Conservation (phyloP, 1,140 invertebrate species). For the Heliothis subflexa region DNA sequence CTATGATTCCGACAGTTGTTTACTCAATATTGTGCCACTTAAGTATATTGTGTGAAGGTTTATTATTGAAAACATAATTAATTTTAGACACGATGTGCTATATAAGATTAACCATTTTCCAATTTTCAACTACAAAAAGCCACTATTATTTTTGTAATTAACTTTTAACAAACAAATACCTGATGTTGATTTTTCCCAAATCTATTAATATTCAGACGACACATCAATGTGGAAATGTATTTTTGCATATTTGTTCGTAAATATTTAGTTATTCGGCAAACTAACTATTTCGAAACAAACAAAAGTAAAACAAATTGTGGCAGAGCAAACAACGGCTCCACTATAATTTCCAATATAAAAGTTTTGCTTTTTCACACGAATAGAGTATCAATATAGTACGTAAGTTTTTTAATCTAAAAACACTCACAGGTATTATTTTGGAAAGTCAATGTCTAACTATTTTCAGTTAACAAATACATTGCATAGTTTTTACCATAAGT, state of each 20-base stretch:
- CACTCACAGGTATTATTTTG: background rate
- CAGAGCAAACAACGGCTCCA: constrained; percentile 5
- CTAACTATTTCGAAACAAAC: constrained; percentile 12
- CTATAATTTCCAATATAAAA: constrained; percentile 24
- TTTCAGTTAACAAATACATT: background rate
- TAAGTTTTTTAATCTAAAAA: constrained; percentile 19
- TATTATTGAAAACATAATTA: too few species aligned
- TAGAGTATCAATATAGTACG: constrained; percentile 8
- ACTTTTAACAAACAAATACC: background rate
- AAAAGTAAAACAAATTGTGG: constrained; percentile 30
- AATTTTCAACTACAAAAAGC: too few species aligned
- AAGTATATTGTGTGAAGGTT: too few species aligned
- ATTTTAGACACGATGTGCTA: too few species aligned
- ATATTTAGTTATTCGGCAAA: constrained; percentile 35
- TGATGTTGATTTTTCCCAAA: background rate
- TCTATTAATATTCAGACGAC: constrained; percentile 42
- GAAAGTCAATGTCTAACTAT: background rate
- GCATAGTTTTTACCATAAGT: too few species aligned
- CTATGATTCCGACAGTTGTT: too few species aligned
- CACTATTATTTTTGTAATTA: background rate
- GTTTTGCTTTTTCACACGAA: background rate
- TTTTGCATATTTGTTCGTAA: constrained; percentile 35
- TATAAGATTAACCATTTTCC: too few species aligned
- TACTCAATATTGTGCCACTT: too few species aligned
- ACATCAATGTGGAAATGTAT: constrained; percentile 26